A percentile compares a stretch with the other conserved stretches of the same genome.
These are phyloP conservation scores for Diorhabda elongata DNA, from an alignment of 1,140 invertebrate genomes.

Conservation along the genomic window DNA sequence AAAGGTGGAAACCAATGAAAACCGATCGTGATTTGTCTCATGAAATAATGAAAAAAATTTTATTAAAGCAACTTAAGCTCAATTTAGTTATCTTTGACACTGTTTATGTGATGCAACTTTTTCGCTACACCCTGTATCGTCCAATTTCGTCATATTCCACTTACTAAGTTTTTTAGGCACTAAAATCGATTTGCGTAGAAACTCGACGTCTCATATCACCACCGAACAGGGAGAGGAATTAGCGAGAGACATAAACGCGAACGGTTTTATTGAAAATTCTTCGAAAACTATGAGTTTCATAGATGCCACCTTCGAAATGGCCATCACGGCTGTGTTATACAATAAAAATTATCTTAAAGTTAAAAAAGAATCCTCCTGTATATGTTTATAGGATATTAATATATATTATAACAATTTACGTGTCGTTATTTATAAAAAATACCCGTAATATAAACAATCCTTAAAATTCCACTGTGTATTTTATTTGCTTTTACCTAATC, in stretches of 20 bases:
- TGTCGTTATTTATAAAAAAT: no score
- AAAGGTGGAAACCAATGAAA: no score
- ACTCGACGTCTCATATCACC: conserved; percentile 34
- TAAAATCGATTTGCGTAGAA: conserved; percentile 62
- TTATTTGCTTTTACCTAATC: no score
- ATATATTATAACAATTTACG: not conserved
- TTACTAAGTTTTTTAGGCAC: conserved; percentile 48
- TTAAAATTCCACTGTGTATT: no score
- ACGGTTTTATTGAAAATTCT: conserved; percentile 37
- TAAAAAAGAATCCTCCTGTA: conserved; percentile 4
- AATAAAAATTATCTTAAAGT: conserved; percentile 10
- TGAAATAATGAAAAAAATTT: no score
- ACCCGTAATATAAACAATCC: no score
- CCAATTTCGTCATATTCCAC: no score
- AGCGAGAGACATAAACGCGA: conserved; percentile 32
- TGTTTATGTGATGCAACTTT: no score
- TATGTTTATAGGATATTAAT: conserved; percentile 6
- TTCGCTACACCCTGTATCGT: no score
- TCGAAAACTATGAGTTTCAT: conserved; percentile 33
- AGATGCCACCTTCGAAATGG: conserved; percentile 43
- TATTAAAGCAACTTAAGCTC: no score
- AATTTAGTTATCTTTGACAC: no score
- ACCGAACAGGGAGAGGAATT: conserved; percentile 31
- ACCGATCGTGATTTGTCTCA: no score
- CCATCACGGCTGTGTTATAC: conserved; percentile 24